A percentile compares a stretch with the other conserved stretches of the same genome.
Evolutionary conservation across 64 coral and sea anemone genomes (phyloP).

Genomic region (Porites lutea): DNA sequence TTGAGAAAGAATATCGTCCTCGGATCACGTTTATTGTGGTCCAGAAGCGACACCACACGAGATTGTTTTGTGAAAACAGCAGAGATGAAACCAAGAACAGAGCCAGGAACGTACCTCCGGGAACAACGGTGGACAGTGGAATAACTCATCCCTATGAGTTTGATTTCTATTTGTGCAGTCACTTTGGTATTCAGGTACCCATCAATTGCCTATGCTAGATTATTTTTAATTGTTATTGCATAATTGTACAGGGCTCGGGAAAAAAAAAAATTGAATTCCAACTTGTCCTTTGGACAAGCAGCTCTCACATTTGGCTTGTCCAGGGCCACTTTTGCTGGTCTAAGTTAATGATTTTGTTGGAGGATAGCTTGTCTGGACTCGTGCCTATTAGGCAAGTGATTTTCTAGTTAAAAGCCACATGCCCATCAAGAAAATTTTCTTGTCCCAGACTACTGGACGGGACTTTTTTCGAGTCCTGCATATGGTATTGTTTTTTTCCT

Average conservation of each 20-base stretch:
- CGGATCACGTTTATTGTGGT: constrained; percentile 93
- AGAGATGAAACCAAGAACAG: constrained; percentile 44
- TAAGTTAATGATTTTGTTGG: too few relatives aligned
- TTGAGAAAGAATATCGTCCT: constrained; percentile 77
- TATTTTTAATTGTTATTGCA: too few relatives aligned
- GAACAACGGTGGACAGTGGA: constrained; percentile 92
- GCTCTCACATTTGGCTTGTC: not conserved
- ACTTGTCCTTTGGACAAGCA: not conserved
- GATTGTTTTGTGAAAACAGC: constrained; percentile 68
- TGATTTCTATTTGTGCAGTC: constrained; percentile 97
- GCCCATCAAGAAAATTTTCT: too few relatives aligned
- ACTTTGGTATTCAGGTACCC: constrained; percentile 25
- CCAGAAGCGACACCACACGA: constrained; percentile 88
- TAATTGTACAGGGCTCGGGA: too few relatives aligned
- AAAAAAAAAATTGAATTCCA: not conserved
- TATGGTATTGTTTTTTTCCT: too few relatives aligned
- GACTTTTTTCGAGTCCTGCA: too few relatives aligned
- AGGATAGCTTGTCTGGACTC: too few relatives aligned
- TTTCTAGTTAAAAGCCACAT: too few relatives aligned
- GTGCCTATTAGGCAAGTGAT: too few relatives aligned
- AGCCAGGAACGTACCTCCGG: constrained; percentile 78
- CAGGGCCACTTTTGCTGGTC: not conserved
- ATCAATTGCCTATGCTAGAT: not conserved
- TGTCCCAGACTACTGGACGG: too few relatives aligned
- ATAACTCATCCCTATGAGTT: constrained; percentile 95